These are phyloP conservation scores for Lysandra coridon DNA, from an alignment of 2,888 invertebrate genomes.

Conservation along the genomic window DNA sequence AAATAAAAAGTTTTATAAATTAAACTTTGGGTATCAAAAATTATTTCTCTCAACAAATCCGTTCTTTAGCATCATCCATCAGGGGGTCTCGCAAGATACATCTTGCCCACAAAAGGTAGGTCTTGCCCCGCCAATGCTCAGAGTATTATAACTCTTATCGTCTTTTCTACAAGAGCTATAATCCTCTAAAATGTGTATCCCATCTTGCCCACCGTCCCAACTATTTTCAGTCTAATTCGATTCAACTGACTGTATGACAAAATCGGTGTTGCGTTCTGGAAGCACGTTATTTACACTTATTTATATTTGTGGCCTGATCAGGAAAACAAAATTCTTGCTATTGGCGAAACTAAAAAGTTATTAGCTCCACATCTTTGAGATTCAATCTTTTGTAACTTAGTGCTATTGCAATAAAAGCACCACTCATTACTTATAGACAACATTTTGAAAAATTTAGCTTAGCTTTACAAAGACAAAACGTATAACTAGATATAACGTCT, in stretches of 20 bases:
- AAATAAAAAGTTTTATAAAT: no score
- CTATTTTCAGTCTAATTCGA: neutral
- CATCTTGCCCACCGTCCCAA: neutral
- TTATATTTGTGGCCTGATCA: neutral
- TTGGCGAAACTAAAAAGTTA: neutral
- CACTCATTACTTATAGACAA: no score
- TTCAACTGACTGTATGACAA: neutral
- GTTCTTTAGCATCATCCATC: no score
- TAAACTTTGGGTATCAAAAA: no score
- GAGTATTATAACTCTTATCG: neutral
- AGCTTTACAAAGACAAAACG: no score
- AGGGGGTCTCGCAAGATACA: no score
- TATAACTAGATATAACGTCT: no score
- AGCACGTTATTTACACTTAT: conserved; percentile 7
- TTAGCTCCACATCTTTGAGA: no score
- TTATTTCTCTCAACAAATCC: no score
- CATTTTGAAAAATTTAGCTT: no score
- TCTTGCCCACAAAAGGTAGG: no score
- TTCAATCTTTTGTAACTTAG: neutral
- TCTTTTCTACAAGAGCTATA: neutral
- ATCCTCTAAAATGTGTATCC: neutral
- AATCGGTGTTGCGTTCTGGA: neutral
- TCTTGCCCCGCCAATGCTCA: neutral
- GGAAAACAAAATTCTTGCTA: neutral
- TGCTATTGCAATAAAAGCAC: neutral